Percentiles rank a stretch among this genome's conserved stretches.
Conservation (phyloP, 2,797 vertebrate genomes). For the Acomys russatus region DNA sequence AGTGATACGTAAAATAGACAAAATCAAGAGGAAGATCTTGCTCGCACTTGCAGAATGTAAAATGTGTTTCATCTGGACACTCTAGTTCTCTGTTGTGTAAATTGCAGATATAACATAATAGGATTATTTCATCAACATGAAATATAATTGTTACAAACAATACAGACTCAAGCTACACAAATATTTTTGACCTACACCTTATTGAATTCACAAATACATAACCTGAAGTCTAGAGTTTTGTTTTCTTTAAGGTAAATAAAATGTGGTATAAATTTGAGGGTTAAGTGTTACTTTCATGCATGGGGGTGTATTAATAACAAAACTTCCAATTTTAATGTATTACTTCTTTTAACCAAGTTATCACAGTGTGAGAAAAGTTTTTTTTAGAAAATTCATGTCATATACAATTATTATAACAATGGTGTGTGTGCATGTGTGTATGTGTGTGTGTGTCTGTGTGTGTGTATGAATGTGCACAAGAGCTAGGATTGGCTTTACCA, state of each 20-base stretch:
- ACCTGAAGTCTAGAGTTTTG: neutral
- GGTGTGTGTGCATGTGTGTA: neutral
- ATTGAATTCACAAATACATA: neutral
- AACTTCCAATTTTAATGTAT: conserved; percentile 31
- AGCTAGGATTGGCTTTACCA: conserved; percentile 33
- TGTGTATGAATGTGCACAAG: neutral
- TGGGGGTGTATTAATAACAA: conserved; percentile 9
- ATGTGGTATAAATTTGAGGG: conserved; percentile 13
- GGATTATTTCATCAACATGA: neutral
- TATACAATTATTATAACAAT: conserved; percentile 49
- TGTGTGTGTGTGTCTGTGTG: too few species aligned
- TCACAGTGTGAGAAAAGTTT: conserved; percentile 30
- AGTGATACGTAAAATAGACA: neutral
- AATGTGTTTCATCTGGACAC: neutral
- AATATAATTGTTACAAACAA: neutral
- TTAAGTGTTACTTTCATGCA: neutral
- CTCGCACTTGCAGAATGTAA: neutral
- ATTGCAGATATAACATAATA: neutral
- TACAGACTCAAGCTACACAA: neutral
- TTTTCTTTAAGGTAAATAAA: conserved; percentile 21
- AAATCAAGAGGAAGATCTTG: neutral
- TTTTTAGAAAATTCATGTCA: conserved; percentile 31
- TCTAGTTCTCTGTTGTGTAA: neutral
- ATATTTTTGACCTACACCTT: neutral
- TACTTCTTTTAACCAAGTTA: conserved; percentile 11